Conservation (phyloP, 2,888 invertebrate species). For the Torymus aiolomorphi region DNA sequence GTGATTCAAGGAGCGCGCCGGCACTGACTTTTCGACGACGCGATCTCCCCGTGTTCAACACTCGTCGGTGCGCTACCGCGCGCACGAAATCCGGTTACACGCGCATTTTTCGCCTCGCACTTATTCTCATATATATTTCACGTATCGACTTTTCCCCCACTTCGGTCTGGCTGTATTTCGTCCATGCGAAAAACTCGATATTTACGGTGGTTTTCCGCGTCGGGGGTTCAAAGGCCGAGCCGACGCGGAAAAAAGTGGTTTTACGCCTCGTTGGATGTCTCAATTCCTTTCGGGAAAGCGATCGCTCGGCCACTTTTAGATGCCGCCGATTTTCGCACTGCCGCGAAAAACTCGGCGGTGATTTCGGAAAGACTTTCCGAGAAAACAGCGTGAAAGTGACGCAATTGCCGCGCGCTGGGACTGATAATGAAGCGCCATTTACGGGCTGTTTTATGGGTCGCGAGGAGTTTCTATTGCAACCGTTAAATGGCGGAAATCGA, state of each 20-base stretch:
- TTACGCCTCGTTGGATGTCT: slow-evolving; percentile 41
- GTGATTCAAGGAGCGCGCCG: slow-evolving; percentile 18
- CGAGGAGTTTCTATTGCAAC: slow-evolving; percentile 30
- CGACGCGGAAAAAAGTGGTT: slow-evolving; percentile 24
- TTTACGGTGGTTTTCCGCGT: slow-evolving; percentile 21
- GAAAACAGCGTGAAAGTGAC: slow-evolving; percentile 11
- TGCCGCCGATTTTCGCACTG: too few relatives aligned
- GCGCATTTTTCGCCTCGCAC: not conserved
- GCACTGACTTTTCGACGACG: slow-evolving; percentile 19
- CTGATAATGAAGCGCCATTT: slow-evolving; percentile 29
- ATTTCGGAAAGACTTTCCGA: slow-evolving; percentile 1
- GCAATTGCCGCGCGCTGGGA: not conserved
- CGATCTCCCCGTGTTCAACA: not conserved
- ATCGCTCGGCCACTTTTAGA: not conserved
- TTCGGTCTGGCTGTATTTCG: not conserved
- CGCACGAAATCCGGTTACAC: not conserved
- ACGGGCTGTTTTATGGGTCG: slow-evolving; percentile 25
- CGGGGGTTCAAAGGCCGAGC: slow-evolving; percentile 31
- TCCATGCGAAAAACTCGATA: slow-evolving; percentile 2
- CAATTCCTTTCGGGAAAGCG: slow-evolving; percentile 31
- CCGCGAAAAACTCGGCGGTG: too few relatives aligned
- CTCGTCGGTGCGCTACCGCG: not conserved
- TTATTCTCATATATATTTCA: slow-evolving; percentile 3
- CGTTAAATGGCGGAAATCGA: slow-evolving; percentile 30
- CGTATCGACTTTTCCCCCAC: not conserved